phyloP scores from a whole-genome alignment of 2,113 vertebrate species.

The Aegithalos caudatus region DNA sequence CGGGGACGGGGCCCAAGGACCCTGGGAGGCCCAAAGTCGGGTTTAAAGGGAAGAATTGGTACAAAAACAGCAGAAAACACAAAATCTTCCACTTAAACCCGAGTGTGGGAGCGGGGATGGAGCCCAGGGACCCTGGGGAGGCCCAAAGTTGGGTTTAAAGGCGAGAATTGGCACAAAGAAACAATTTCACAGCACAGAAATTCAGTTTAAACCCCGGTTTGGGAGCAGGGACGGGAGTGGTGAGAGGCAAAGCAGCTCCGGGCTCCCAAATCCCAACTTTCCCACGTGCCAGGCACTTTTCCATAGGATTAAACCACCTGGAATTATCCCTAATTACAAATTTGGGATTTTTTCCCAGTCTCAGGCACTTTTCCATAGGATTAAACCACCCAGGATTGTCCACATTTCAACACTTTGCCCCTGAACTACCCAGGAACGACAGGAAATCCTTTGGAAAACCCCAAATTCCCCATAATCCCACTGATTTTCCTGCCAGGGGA shows the following conservation, averaged over 20 bases:
- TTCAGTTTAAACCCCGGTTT: neutral
- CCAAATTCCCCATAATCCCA: neutral
- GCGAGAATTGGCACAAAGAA: neutral
- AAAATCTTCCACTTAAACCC: neutral
- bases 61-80: too few species aligned
- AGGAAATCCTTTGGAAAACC: neutral
- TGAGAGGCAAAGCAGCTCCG: neutral
- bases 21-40: too few species aligned
- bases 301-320: neutral
- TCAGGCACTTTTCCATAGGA: neutral
- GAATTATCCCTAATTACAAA: too few species aligned
- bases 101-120: neutral
- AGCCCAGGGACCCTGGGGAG: too few species aligned
- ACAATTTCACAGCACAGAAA: neutral
- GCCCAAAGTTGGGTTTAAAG: neutral
- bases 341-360: too few species aligned
- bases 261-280: neutral
- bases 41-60: too few species aligned
- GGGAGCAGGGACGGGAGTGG: neutral
- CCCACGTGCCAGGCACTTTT: neutral
- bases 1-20: neutral
- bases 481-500: neutral
- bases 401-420: neutral
- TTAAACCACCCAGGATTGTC: neutral
- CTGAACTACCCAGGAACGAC: neutral